These are phyloP conservation scores for Seladonia tumulorum DNA, from an alignment of 2,888 invertebrate species.

Conservation along the genomic window DNA sequence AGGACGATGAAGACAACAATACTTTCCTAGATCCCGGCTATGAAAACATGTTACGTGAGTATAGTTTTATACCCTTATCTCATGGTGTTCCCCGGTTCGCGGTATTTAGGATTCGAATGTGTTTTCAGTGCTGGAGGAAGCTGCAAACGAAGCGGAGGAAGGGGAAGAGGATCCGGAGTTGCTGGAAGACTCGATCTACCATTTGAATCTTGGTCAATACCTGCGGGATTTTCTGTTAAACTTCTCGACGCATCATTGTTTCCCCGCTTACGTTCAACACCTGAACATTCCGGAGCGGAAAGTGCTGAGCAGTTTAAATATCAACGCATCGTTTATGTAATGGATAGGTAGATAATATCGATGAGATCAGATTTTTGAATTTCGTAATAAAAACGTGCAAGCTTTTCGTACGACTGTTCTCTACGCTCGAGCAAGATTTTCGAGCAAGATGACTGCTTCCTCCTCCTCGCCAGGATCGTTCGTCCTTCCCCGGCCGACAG, in stretches of 20 bases:
- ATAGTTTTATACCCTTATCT: neutral
- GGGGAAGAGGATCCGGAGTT: slow-evolving; percentile 86
- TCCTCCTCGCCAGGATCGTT: neutral
- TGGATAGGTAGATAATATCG: slow-evolving; percentile 40
- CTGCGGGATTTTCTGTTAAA: slow-evolving; percentile 88
- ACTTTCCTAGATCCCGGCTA: slow-evolving; percentile 76
- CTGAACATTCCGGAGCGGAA: slow-evolving; percentile 86
- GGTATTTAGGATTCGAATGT: neutral
- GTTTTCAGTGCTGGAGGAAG: slow-evolving; percentile 51
- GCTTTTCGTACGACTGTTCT: slow-evolving; percentile 44
- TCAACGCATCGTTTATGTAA: slow-evolving; percentile 72
- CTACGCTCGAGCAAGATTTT: neutral
- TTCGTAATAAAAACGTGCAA: slow-evolving; percentile 72
- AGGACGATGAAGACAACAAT: slow-evolving; percentile 80
- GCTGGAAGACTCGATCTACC: slow-evolving; percentile 87
- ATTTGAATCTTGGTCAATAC: slow-evolving; percentile 87
- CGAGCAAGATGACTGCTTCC: neutral
- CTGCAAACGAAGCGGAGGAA: slow-evolving; percentile 79
- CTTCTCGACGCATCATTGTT: slow-evolving; percentile 88
- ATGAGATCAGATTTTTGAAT: slow-evolving; percentile 59
- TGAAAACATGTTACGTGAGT: slow-evolving; percentile 75
- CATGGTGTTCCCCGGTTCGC: neutral
- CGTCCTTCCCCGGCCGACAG: neutral
- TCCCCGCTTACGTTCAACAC: slow-evolving; percentile 87
- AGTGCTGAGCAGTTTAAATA: slow-evolving; percentile 83